Evolutionary conservation across 2,888 invertebrate genomes (phyloP), one percentile per base, ranked within the genome.

Genomic region (Pediacus dermestoides): DNA sequence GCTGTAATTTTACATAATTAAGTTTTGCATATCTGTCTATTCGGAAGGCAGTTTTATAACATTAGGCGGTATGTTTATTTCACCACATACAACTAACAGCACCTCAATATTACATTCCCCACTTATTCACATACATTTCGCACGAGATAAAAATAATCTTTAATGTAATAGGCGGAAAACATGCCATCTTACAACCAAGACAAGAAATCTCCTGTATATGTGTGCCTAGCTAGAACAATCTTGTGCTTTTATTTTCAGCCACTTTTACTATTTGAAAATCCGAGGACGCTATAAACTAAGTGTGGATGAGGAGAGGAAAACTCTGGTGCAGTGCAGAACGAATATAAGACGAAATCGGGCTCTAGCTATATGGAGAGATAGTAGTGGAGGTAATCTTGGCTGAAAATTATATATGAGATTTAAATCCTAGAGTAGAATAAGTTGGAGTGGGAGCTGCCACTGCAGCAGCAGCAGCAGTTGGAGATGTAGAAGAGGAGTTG

Each of bases 1-100:
- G 49, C 53, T 60, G 53, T 61, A 63, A 63, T 63, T 63, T 61
- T 51, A 53, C 50, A 51, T 56, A 63, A 61, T 63, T 63, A 61
- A 58, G 58, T 61, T 63, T 63, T 61, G 63, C 63, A 63, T 63
- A 63, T 61, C 60, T 61, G 61, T 63, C 62, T 60, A 54, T 58
- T 53, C 44, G 56, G 57, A 58, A 59, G 48, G 44, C 42, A 60
- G 53, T 54, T 53, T 58, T 50, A 43, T 37, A 21, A 21, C 14
- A 27, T 23, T 11, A 34, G 9, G 22, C 25, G 12, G 22, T 12
- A 23, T 23, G 8, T 41, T 45, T 27, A 18, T 38, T 18, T 32
- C 35, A 37, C 13, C 40, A 43, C 40, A 32, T 50, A 48, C 52
- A 34, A 45, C 39, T 44, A 34, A 34, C 41, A 34, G 37, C 31